A percentile compares a stretch with the other conserved stretches of the same genome.
phyloP scores from a whole-genome alignment of 2,888 invertebrate species.

The Hyles lineata region DNA sequence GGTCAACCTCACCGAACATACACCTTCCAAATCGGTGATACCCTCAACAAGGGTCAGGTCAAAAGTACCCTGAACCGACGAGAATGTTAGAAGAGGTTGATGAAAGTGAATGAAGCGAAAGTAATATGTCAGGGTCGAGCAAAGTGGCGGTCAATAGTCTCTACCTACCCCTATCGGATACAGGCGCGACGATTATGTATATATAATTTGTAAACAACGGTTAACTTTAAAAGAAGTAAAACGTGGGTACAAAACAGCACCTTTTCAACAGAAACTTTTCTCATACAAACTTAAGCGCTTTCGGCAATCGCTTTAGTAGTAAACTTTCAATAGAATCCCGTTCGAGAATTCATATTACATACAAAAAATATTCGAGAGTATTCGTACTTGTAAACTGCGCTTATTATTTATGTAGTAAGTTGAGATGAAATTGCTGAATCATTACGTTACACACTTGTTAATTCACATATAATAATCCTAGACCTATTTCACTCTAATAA shows the following conservation, averaged over 20 bases:
- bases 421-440: not conserved
- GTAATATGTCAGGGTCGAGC: too few relatives aligned
- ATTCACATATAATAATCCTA: slow-evolving; percentile 8
- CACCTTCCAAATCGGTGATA: too few relatives aligned
- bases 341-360: not conserved
- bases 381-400: not conserved
- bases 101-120: too few relatives aligned
- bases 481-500: not conserved
- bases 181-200: too few relatives aligned
- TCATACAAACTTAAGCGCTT: slow-evolving; percentile 6
- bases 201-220: not conserved
- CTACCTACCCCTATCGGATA: too few relatives aligned
- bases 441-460: slow-evolving; percentile 12
- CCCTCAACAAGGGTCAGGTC: too few relatives aligned
- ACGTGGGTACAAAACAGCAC: not conserved
- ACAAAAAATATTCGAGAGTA: not conserved
- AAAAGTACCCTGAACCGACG: too few relatives aligned
- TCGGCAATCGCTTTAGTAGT: not conserved
- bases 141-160: too few relatives aligned
- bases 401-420: slow-evolving; percentile 10
- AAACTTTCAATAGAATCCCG: slow-evolving; percentile 20
- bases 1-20: too few relatives aligned
- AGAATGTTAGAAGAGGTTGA: too few relatives aligned
- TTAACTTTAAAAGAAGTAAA: not conserved
- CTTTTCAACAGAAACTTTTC: not conserved